Evolutionary conservation across 2,797 vertebrate species (phyloP), one percentile per base, ranked within the genome.

Genomic region (Danio tinwini): DNA sequence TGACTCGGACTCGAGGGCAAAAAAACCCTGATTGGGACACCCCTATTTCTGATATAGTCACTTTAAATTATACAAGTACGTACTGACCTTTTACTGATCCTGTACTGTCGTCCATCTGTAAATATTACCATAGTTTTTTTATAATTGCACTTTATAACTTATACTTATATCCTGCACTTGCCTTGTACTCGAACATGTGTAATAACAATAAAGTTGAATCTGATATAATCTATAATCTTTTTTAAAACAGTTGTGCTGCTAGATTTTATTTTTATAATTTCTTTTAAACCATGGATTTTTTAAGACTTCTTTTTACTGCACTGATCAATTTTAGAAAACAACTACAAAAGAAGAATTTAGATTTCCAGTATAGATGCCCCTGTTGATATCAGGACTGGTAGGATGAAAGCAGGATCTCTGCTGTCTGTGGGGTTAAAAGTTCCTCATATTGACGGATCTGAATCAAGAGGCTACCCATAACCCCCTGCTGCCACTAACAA

Each of bases 341-440:
- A 39, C 56, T 74, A 50, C 13, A 37, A 37, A 50, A 19, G 21
- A 61, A 49, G 3, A 13, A 47, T 72, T 58, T 29, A 11, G 55
- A 62, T 74, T 61, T 39, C 6, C 56, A 74, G 29, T 74, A 59
- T 11, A 47, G 19, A 61, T 61, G 71, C 59, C 21, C 21, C 55
- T 74, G 44, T 59, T 61, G 44, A 74, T 74, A 17, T 49, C n/a
- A 17, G 2, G 40, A 55, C 16, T 21, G 47, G 63, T 62, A 16
- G 29, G 65, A 68, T 67, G 16, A 71, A 39, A 47, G 42, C 16
- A 55, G 19, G 58, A 37, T 76, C 39, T 63, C 52, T 59, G 65
- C 21, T 74, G 59, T 85, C 71, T 67, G 44, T 29, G 45, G 39
- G 61, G 79, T 85, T 65, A 76, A 77, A 81, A 79, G 75, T 79